phyloP scores from a whole-genome alignment of 2,888 invertebrate genomes.

The Pyrrhosoma nymphula region DNA sequence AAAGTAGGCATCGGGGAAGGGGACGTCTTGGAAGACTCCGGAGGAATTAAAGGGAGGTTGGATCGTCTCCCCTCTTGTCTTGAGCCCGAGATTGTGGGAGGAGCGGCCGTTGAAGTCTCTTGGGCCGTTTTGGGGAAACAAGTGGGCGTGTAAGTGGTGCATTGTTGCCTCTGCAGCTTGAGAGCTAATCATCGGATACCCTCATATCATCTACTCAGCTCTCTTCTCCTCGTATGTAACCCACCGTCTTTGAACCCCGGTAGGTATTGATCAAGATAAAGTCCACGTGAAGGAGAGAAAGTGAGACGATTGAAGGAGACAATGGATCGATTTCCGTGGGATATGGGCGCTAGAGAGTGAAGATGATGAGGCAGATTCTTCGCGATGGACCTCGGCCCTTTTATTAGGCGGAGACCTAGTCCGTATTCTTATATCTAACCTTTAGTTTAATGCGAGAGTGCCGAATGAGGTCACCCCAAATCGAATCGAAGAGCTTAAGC shows the following conservation, averaged over 20 bases:
- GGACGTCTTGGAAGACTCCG: neutral
- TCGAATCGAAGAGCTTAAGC: neutral
- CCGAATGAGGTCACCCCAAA: neutral
- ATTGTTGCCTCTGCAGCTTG: neutral
- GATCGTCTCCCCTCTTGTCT: neutral
- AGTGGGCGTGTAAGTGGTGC: neutral
- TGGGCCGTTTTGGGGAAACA: neutral
- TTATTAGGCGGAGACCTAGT: neutral
- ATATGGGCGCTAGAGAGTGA: neutral
- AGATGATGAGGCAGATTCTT: neutral
- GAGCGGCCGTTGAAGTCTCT: neutral
- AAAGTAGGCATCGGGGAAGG: neutral
- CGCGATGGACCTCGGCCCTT: neutral
- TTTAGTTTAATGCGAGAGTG: neutral
- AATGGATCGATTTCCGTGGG: neutral
- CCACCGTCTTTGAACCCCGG: neutral
- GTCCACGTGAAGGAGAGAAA: neutral
- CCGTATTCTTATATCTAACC: neutral
- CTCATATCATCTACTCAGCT: neutral
- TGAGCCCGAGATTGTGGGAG: neutral
- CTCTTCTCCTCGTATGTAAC: neutral
- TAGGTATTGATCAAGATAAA: neutral
- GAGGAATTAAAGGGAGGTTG: conserved; percentile 3
- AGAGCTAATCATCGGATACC: neutral
- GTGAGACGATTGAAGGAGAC: neutral